Evolutionary conservation across 2,113 vertebrate species (phyloP), one percentile per base, ranked within the genome.

Genomic region (Aleadryas rufinucha): DNA sequence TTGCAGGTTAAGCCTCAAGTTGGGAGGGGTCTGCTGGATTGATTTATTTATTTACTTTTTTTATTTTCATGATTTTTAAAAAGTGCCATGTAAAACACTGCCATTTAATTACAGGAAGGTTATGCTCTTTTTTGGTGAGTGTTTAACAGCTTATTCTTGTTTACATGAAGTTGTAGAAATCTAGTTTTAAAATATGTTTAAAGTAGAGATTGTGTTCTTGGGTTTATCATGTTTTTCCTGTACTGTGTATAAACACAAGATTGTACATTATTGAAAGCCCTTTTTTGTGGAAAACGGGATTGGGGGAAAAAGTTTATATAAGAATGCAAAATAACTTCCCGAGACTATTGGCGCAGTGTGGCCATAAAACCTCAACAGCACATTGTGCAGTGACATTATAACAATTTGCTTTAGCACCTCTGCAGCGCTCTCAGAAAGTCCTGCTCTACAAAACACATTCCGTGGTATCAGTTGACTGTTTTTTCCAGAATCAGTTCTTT

Each of bases 31-130:
- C 97, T 98, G 95, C 60, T 90, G 31, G 66, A 30, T 75, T 97
- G 81, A 97, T 96, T 95, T 92, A 97, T 98, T 97, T 97, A 97
- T 95, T 97, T 97, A 97, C 88, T 97, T 97, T 78, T 96, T 96
- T 94, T 93, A 92, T 97, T 97, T 97, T 93, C 81, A 85, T 97
- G 27, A 95, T 97, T 97, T 84, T 81, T 80, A 83, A 95, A 97
- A 98, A 96, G 82, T 68, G 80, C 94, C 44, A 28, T 93, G 91
- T 98, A 98, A 98, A 98, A 96, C 91, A 49, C 49, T 84, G 93
- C 93, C 2, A 6, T 96, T 97, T 98, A 97, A 98, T 97, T 97
- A 94, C 98, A 98, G 97, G 97, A 98, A 98, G 88, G 96, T 93
- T 94, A 30, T 54, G 54, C 59, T 94, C 33, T 82, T 93, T 92